Base-by-base conservation (phyloP, 2,113 vertebrate genomes). In the Salvelinus namaycush region DNA sequence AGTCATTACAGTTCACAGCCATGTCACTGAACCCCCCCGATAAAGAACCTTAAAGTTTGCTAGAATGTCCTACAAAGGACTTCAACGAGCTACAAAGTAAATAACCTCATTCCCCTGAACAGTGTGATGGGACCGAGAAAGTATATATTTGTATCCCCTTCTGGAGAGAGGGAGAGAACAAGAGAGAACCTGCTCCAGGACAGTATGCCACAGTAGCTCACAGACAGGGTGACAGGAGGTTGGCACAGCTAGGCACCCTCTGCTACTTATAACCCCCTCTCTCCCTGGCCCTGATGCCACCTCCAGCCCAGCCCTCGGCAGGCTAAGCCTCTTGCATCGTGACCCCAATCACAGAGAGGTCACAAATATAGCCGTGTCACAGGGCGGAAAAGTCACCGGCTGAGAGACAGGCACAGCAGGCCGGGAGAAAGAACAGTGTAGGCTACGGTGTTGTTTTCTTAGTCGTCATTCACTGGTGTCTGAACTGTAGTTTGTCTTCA, bases 41-140 rank as follows among this genome's bases (percentile, higher is more conserved):
- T 48, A 22, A 48, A 70, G n/a, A 22, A 39, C 39, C n/a, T 49
- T 70, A 70, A 3, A 5, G 68, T 12, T 24, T 12, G 20, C 34
- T 44, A 16, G 18, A 70, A 48, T 49, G 34, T n/a, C n/a, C 68
- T 49, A 48, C 13, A 18, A 18, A 49, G 22, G 20, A 31, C 68
- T 48, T 27, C n/a, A 22, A 12, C 0, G n/a, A 44, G 7, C 16
- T 20, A 34, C 34, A n/a, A 26, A 44, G 68, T 44, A 69, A 70
- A 70, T 70, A 39, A 48, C n/a, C 68, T 70, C 68, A 48, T 48
- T 70, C 68, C 27, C 20, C 68, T 29, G 39, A 70, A 26, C 34
- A 22, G 68, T 31, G 18, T 44, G 68, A 70, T 49, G n/a, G n/a
- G 68, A 70, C 20, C n/a, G 5, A n/a, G 34, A 64, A 16, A 9